Percentiles rank a stretch among this genome's conserved stretches.
phyloP scores from a whole-genome alignment of 2,797 vertebrate species.

The Acipenser transmontanus region DNA sequence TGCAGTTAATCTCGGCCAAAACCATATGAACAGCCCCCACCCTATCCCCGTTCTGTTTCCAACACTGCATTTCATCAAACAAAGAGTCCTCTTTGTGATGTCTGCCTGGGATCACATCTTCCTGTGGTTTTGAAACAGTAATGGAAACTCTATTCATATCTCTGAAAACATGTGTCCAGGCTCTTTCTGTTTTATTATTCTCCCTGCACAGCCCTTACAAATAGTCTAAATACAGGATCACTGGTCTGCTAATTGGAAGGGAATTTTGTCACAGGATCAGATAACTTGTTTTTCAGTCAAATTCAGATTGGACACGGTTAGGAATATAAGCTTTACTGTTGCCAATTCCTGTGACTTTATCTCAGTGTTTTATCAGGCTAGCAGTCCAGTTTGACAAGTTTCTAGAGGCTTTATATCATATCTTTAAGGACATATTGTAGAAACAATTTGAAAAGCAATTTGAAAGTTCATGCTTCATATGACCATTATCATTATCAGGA shows the following conservation, averaged over 20 bases:
- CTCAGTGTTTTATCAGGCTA: background rate
- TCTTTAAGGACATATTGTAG: no score
- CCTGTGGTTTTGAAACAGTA: conserved; percentile 6
- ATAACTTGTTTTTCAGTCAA: conserved; percentile 19
- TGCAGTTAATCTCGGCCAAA: no score
- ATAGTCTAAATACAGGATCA: background rate
- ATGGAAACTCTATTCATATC: background rate
- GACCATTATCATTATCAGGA: no score
- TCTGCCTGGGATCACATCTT: background rate
- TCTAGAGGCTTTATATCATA: no score
- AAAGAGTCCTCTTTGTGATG: no score
- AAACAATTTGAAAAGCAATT: no score
- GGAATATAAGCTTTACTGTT: background rate
- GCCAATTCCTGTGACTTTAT: background rate
- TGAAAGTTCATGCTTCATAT: no score
- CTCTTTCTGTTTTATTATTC: background rate
- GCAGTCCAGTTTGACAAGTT: no score
- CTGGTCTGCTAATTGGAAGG: background rate
- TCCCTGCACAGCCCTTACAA: conserved; percentile 1
- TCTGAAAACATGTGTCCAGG: background rate
- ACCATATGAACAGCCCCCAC: no score
- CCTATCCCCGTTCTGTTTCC: no score
- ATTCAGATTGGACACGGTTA: no score
- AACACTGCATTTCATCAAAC: no score
- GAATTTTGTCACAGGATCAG: conserved; percentile 31